phyloP scores from a whole-genome alignment of 2,113 vertebrate genomes.

The Megaceryle maxima region DNA sequence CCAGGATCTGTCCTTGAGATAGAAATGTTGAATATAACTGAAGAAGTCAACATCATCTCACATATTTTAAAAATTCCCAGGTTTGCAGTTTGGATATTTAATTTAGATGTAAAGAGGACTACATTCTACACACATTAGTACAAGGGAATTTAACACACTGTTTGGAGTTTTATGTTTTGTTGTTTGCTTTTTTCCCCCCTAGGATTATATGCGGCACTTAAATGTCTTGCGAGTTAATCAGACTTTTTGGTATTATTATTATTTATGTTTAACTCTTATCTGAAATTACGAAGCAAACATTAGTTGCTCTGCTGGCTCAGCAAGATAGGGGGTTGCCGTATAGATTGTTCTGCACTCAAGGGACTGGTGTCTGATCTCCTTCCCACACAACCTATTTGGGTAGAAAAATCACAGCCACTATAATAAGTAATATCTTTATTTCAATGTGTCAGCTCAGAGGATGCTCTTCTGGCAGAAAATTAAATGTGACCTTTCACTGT shows the following conservation, averaged over 20 bases:
- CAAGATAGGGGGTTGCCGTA: background rate
- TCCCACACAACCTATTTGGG: slow-evolving; percentile 20
- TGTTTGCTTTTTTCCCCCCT: rapidly evolving
- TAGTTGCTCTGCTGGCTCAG: slow-evolving; percentile 39
- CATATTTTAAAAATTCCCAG: background rate
- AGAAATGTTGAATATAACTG: background rate
- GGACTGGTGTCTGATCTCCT: slow-evolving; percentile 1
- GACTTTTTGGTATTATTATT: slow-evolving; percentile 13
- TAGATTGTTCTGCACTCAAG: background rate
- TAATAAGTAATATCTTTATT: slow-evolving; percentile 56
- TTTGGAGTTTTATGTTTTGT: background rate
- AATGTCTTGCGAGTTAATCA: background rate
- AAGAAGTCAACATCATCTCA: background rate
- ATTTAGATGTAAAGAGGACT: background rate
- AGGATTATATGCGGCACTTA: background rate
- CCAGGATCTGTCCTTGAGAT: background rate
- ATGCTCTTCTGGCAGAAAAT: slow-evolving; percentile 33
- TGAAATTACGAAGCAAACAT: slow-evolving; percentile 3
- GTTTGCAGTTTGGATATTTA: background rate
- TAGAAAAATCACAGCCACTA: slow-evolving; percentile 38
- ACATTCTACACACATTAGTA: background rate
- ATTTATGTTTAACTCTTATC: slow-evolving; percentile 45
- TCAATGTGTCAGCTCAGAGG: slow-evolving; percentile 16
- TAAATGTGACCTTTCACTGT: slow-evolving; percentile 27
- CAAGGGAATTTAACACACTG: background rate